These are phyloP conservation scores for Cyphomyrmex costatus DNA, from an alignment of 1,140 invertebrate species.

Conservation along the genomic window DNA sequence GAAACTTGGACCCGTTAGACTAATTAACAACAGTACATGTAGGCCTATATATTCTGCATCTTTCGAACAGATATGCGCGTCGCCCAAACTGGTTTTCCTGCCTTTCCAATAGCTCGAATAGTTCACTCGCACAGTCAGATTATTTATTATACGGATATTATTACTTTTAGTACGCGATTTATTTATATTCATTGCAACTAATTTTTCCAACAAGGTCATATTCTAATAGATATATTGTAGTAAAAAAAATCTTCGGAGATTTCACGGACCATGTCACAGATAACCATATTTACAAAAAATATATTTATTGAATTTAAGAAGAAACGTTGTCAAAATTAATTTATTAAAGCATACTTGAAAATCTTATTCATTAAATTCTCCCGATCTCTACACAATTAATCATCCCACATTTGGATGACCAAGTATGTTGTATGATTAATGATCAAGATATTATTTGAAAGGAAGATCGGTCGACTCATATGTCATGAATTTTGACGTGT, in stretches of 20 bases:
- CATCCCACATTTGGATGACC: not conserved
- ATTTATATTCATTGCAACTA: not conserved
- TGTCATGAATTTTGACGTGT: not conserved
- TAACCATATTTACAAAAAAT: not conserved
- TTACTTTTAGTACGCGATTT: conserved; percentile 8
- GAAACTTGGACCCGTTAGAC: conserved; percentile 9
- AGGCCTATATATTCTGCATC: conserved; percentile 14
- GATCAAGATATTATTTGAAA: conserved; percentile 63
- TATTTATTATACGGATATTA: not conserved
- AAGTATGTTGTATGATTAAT: conserved; percentile 58
- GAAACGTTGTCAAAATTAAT: not conserved
- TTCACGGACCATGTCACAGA: not conserved
- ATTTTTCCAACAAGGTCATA: conserved; percentile 41
- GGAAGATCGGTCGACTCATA: conserved; percentile 54
- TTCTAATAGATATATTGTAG: not conserved
- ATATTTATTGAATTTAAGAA: not conserved
- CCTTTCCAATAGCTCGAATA: conserved; percentile 49
- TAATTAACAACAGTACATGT: conserved; percentile 15
- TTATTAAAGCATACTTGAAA: not conserved
- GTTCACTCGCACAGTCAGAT: not conserved
- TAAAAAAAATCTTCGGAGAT: not conserved
- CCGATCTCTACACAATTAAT: not conserved
- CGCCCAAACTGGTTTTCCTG: conserved; percentile 43
- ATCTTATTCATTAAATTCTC: not conserved
- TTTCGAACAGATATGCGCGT: conserved; percentile 26